Conservation (phyloP, 2,113 vertebrate species). For the Eulemur rufifrons region DNA sequence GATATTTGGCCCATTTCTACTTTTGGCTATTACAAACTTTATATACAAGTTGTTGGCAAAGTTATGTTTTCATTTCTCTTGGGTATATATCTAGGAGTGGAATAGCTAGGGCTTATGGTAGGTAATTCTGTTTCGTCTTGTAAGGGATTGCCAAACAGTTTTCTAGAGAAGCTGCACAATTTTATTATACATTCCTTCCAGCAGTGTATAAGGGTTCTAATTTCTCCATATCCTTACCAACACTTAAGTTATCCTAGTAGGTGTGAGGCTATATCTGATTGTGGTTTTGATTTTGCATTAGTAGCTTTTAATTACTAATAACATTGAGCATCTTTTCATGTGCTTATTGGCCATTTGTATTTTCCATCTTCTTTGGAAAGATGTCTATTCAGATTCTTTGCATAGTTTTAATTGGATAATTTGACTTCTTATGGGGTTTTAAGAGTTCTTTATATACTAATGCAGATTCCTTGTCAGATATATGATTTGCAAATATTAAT, state of each 20-base stretch:
- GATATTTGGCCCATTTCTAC: not conserved
- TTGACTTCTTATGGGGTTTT: not conserved
- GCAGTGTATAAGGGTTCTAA: not conserved
- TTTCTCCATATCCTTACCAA: not conserved
- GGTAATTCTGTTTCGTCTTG: not conserved
- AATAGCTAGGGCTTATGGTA: not conserved
- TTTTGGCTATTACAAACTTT: not conserved
- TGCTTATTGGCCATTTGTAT: not conserved
- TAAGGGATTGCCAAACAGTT: not conserved
- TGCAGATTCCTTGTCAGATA: not conserved
- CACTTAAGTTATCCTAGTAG: not conserved
- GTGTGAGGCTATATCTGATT: not conserved
- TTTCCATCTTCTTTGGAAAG: not conserved
- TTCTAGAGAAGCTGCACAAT: not conserved
- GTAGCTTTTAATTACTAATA: not conserved
- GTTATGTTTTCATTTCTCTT: slow-evolving; percentile 1
- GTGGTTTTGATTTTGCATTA: not conserved
- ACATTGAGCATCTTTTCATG: not conserved
- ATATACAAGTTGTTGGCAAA: not conserved
- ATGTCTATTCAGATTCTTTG: not conserved
- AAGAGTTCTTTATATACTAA: not conserved
- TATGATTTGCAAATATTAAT: not conserved
- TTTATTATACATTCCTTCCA: not conserved
- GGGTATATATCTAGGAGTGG: not conserved
- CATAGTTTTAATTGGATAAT: not conserved